Evolutionary conservation across 2,113 vertebrate species (phyloP), one percentile per base, ranked within the genome.

Genomic region (Notothenia coriiceps): DNA sequence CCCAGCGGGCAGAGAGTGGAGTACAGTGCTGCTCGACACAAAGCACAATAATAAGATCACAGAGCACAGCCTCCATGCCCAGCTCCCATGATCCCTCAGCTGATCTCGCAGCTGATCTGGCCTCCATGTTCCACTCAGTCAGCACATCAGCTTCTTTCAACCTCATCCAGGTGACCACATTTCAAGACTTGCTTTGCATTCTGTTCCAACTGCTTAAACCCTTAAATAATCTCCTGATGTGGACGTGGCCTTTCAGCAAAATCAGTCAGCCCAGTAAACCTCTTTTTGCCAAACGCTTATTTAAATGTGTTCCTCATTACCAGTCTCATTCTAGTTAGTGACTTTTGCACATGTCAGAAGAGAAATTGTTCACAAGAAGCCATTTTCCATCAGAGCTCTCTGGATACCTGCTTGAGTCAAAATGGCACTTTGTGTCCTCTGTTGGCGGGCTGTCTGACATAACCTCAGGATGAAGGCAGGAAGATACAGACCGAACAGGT

Each of bases 401-500:
- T 76, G 46, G 20, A 44, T 68, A 86, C 43, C 70, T 69, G 51
- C 25, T 46, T 3, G 8, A 46, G 35, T 85, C 20, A 75, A 82
- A 86, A 79, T 73, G 25, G 54, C 71, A 75, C 35, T 20, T 71
- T 1, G 3, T 81, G 85, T 82, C 60, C 60, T 52, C 14, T 69
- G 20, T 61, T 91, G 88, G 68, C 87, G 9, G 50, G 51, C 57
- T 55, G 55, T 35, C 73, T 47, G 62, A 50, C 55, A 61, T 74
- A 57, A 83, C 89, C 69, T 70, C 52, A 66, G 75, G 86, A 72
- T 54, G 50, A 75, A 14, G 46, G 6, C 44, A 52, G 73, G 44
- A 70, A 80, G 29, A 56, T 51, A 81, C 85, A 88, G 70, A 87
- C 82, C 88, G 10, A 86, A 88, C 93, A 91, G 92, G 91, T 94